Evolutionary conservation across 2,797 vertebrate genomes (phyloP), one percentile per base, ranked within the genome.

Genomic region (Sebastes paucispinis): DNA sequence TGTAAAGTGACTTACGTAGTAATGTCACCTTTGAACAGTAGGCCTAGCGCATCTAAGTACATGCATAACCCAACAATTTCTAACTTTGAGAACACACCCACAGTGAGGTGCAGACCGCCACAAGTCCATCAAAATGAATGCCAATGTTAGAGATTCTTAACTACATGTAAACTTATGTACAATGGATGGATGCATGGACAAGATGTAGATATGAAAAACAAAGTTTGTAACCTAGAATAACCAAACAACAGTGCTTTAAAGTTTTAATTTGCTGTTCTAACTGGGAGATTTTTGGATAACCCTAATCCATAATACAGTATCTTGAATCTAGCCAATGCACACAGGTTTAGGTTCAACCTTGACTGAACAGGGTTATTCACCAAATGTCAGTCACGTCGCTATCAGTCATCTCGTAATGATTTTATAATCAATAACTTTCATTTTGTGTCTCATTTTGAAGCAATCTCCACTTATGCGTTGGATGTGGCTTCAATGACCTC

Each of bases 401-500:
- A 31, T 68, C 27, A 72, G 24, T 68, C 50, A 27, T 78, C 32
- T 55, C 69, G 3, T 16, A 52, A 66, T 55, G 1, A 58, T 68
- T 75, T 67, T 31, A 59, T 27, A 55, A 68, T 75, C 22, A 67
- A 24, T 76, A n/a, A 1, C 4, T 20, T 57, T 55, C 11, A 14
- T n/a, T 36, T 39, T 39, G 9, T 36, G 24, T 39, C 20, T 71
- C 1, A 9, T 54, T 70, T 52, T 72, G 5, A 60, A 25, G 34
- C n/a, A 8, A 66, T 27, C 36, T 65, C 25, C 18, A 22, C 54
- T 63, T 13, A 75, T 55, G 32, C 8, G 10, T 22, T 69, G 27
- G 16, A 32, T 68, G 57, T 39, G 43, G 52, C 57, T 63, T 31
- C 66, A n/a, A n/a, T 66, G 77, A 73, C 55, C 39, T 68, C 20